Percentiles rank a stretch among this genome's conserved stretches.
Evolutionary conservation across 2,797 vertebrate genomes (phyloP).

Genomic region (Chrysocyon brachyurus): DNA sequence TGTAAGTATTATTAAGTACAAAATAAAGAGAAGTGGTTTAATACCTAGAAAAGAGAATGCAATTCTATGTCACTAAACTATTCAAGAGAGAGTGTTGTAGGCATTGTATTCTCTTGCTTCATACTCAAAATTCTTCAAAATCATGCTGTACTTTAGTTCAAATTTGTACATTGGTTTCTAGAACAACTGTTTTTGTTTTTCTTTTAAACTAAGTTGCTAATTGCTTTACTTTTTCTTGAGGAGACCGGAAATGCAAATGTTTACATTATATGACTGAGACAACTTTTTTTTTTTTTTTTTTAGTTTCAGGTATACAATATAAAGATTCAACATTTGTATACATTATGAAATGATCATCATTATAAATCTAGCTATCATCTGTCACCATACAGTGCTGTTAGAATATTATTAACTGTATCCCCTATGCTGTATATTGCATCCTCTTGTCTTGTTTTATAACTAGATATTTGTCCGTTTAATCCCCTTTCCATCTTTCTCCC

Average conservation of each 20-base stretch:
- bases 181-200: not conserved
- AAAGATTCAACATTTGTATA: not conserved
- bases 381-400: not conserved
- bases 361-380: not conserved
- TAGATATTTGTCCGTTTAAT: not conserved
- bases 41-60: not conserved
- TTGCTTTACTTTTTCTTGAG: slow-evolving; percentile 20
- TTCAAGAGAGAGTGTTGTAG: not conserved
- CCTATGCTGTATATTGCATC: not conserved
- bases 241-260: not conserved
- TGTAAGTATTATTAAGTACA: slow-evolving; percentile 1
- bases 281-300: not conserved
- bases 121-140: slow-evolving; percentile 1
- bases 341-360: not conserved
- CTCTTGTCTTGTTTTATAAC: not conserved
- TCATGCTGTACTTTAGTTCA: not conserved
- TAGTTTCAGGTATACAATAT: not conserved
- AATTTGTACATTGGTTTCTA: not conserved
- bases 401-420: not conserved
- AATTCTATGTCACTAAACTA: not conserved
- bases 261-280: not conserved
- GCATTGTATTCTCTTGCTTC: not conserved
- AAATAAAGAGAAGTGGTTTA: slow-evolving; percentile 31
- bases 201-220: not conserved
- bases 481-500: not conserved